phyloP scores from a whole-genome alignment of 1,140 invertebrate species.

The Penaeus vannamei region DNA sequence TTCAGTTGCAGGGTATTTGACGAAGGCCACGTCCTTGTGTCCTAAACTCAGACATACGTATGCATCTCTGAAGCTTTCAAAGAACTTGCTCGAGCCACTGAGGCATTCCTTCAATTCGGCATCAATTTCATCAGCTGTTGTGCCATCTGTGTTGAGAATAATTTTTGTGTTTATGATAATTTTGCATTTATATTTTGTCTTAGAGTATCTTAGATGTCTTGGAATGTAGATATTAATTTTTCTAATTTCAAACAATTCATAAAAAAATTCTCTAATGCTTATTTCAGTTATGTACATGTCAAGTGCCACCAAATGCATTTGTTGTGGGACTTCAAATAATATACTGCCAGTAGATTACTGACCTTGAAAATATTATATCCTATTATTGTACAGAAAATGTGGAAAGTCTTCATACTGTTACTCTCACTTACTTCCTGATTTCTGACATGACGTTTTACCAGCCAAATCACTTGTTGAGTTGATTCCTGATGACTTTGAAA shows the following conservation, averaged over 20 bases:
- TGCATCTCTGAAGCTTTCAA: conserved; percentile 34
- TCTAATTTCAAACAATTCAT: too few species aligned
- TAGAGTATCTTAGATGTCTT: background rate
- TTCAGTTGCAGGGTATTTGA: conserved; percentile 1
- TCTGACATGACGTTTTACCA: conserved; percentile 31
- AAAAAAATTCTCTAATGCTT: too few species aligned
- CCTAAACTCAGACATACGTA: conserved; percentile 19
- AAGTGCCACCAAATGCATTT: too few species aligned
- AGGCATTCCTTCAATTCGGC: conserved; percentile 4
- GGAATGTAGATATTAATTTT: too few species aligned
- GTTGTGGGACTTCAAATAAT: too few species aligned
- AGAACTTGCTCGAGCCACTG: conserved; percentile 18
- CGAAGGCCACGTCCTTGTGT: conserved; percentile 52
- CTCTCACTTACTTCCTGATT: background rate
- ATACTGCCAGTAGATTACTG: too few species aligned
- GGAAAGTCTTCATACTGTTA: background rate
- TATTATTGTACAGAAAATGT: too few species aligned
- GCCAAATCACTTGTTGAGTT: background rate
- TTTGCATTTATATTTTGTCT: background rate
- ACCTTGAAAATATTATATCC: too few species aligned
- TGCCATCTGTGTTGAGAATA: background rate
- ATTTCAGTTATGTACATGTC: too few species aligned
- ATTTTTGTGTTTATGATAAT: background rate
- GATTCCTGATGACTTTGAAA: conserved; percentile 40
- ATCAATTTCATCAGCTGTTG: background rate